These are phyloP conservation scores for Zygogramma bicolorata DNA, from an alignment of 2,888 invertebrate species.

Conservation along the genomic window DNA sequence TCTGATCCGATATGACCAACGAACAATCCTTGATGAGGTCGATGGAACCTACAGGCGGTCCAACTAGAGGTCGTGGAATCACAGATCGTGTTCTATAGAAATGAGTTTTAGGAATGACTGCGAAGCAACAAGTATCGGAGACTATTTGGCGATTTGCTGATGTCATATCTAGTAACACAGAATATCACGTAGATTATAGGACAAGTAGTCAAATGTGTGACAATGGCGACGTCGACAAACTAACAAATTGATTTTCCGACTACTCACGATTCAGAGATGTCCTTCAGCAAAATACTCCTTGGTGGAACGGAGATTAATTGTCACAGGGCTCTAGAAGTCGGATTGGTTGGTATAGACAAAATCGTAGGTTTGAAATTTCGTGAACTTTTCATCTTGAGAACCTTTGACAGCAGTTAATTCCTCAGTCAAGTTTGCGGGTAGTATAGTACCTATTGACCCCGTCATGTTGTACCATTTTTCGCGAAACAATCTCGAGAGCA, in stretches of 20 bases:
- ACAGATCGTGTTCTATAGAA: conserved; percentile 14
- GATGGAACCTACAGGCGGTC: neutral
- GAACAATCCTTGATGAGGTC: neutral
- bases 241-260: neutral
- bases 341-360: neutral
- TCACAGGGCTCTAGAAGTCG: neutral
- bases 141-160: neutral
- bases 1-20: no score
- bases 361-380: no score
- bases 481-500: no score
- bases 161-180: neutral
- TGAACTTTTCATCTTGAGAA: no score
- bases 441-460: no score
- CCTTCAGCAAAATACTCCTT: no score
- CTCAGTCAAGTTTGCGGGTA: no score
- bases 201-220: neutral
- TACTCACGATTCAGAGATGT: neutral
- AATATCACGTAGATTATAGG: conserved; percentile 23
- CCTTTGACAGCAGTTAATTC: no score
- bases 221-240: neutral
- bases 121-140: conserved; percentile 4
- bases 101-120: conserved; percentile 17
- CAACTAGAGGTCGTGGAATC: neutral
- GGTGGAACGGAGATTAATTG: no score
- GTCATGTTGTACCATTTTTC: no score